Percentiles rank a stretch among this genome's conserved stretches.
These are phyloP conservation scores for Pseudopipra pipra DNA, from an alignment of 2,113 vertebrate species.

Conservation along the genomic window DNA sequence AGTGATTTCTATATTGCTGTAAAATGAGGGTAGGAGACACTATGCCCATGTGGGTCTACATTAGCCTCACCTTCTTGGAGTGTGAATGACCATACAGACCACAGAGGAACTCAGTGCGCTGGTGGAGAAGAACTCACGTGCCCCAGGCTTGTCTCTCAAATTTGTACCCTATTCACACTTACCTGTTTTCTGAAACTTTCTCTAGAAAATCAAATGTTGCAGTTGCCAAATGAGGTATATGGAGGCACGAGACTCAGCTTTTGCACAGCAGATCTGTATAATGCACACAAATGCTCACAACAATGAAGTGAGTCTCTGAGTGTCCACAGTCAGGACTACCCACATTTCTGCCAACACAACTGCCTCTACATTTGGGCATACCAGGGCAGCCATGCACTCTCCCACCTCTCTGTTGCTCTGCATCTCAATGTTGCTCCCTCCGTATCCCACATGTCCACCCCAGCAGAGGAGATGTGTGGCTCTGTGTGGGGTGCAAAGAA, in stretches of 20 bases:
- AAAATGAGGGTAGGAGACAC: background rate
- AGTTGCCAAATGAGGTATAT: background rate
- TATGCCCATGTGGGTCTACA: accelerated
- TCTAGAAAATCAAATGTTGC: background rate
- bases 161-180: background rate
- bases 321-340: background rate
- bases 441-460: accelerated
- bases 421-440: accelerated
- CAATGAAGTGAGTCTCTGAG: no score
- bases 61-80: background rate
- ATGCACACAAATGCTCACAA: background rate
- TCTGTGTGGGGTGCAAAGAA: accelerated
- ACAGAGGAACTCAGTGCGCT: accelerated
- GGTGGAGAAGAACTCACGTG: background rate
- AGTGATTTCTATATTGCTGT: background rate
- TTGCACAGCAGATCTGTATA: background rate
- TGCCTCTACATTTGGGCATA: background rate
- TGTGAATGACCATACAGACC: background rate
- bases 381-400: background rate
- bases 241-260: background rate
- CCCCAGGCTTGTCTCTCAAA: background rate
- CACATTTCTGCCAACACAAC: background rate
- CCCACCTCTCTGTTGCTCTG: background rate
- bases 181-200: background rate
- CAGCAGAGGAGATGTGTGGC: background rate